Conservation (phyloP, 2,113 vertebrate genomes). For the Bucco capensis region DNA sequence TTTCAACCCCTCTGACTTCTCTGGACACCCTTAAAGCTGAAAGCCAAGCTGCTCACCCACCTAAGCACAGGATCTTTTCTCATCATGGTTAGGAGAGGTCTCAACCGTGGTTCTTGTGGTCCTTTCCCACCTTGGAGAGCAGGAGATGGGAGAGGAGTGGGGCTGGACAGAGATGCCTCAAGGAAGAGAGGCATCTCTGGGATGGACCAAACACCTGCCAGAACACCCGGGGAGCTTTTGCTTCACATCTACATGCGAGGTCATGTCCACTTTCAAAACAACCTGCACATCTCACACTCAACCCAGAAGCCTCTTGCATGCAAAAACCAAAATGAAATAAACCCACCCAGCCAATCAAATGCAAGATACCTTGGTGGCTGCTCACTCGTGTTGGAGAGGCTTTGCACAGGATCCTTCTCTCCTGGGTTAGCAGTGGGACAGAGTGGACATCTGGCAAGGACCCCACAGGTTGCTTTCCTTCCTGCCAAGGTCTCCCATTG, state of each 20-base stretch:
- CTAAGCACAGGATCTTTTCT: neutral
- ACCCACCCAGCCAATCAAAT: neutral
- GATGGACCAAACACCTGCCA: neutral
- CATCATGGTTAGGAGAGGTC: neutral
- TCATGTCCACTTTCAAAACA: neutral
- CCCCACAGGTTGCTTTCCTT: neutral
- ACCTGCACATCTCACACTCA: neutral
- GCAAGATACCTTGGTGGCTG: neutral
- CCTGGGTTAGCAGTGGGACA: neutral
- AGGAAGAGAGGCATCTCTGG: neutral
- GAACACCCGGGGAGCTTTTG: fast-evolving
- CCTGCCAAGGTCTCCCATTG: neutral
- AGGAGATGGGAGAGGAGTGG: neutral
- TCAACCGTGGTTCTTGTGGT: neutral
- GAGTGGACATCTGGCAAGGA: neutral
- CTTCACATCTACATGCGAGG: neutral
- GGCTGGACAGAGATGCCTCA: neutral
- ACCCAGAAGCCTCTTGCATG: neutral
- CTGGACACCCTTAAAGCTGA: neutral
- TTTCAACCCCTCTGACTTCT: neutral
- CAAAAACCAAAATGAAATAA: neutral
- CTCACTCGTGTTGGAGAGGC: neutral
- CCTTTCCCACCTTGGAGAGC: fast-evolving
- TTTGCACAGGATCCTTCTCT: neutral
- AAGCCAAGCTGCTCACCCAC: slow-evolving; percentile 29